Percentiles rank a stretch among this genome's conserved stretches.
These are phyloP conservation scores for Glaucopsyche alexis DNA, from an alignment of 2,888 invertebrate species.

Conservation along the genomic window DNA sequence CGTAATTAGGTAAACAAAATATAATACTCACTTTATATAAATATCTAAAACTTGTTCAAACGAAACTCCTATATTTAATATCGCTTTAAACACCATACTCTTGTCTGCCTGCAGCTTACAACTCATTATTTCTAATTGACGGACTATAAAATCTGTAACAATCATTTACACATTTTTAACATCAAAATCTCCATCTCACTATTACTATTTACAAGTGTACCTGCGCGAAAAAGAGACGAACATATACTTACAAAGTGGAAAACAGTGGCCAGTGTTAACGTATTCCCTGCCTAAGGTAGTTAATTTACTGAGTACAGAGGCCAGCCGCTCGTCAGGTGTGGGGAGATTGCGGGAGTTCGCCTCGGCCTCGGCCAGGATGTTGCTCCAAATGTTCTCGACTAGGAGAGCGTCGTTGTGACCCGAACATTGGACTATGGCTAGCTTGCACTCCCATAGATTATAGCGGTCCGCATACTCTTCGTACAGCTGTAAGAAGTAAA, in stretches of 20 bases:
- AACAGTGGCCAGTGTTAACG: conserved; percentile 90
- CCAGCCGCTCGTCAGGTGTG: conserved; percentile 79
- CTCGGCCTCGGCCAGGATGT: conserved; percentile 85
- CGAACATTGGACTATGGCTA: conserved; percentile 96
- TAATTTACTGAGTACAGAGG: conserved; percentile 87
- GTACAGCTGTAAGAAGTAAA: conserved; percentile 81
- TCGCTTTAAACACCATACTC: conserved; percentile 87
- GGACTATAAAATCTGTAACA: conserved; percentile 86
- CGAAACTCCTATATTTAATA: conserved; percentile 88
- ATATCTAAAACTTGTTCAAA: conserved; percentile 89
- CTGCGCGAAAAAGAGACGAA: too few relatives aligned
- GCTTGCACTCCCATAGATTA: conserved; percentile 94
- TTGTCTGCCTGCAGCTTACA: conserved; percentile 86
- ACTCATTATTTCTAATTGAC: conserved; percentile 87
- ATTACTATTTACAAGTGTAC: too few relatives aligned
- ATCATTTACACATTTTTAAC: background rate
- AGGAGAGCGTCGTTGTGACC: conserved; percentile 93
- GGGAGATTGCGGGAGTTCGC: conserved; percentile 65
- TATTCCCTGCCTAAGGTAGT: conserved; percentile 88
- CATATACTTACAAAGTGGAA: conserved; percentile 86
- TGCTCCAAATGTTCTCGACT: conserved; percentile 95
- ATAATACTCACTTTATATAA: conserved; percentile 85
- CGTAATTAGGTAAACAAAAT: background rate
- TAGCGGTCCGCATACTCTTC: conserved; percentile 95
- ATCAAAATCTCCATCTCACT: background rate